Percentiles rank a stretch among this genome's conserved stretches.
These are phyloP conservation scores for Drosophila bocki DNA, from an alignment of 1,140 invertebrate genomes.

Conservation along the genomic window DNA sequence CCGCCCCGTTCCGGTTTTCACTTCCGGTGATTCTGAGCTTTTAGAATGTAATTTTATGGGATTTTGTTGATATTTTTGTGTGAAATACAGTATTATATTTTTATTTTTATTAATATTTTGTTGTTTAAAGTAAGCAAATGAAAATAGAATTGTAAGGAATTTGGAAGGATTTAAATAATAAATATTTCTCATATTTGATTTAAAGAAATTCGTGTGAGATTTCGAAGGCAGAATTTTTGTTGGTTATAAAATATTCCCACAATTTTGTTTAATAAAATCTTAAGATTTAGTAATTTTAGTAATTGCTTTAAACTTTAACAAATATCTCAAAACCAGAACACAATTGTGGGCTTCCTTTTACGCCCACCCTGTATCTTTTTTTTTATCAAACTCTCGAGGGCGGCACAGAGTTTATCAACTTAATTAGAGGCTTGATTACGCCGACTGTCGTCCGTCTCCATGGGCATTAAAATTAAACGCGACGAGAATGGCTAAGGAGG, in stretches of 20 bases:
- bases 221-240: too few relatives aligned
- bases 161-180: not conserved
- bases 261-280: too few relatives aligned
- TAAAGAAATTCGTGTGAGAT: not conserved
- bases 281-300: not conserved
- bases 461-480: constrained; percentile 70
- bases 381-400: constrained; percentile 15
- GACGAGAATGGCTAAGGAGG: constrained; percentile 30
- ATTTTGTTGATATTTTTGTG: not conserved
- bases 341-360: not conserved
- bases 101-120: too few relatives aligned
- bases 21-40: constrained; percentile 1
- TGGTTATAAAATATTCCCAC: not conserved
- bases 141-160: too few relatives aligned
- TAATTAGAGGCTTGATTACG: constrained; percentile 83
- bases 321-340: constrained; percentile 1
- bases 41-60: not conserved
- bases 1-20: constrained; percentile 24
- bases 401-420: constrained; percentile 75
- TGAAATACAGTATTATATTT: not conserved
- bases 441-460: constrained; percentile 57
- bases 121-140: too few relatives aligned
- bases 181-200: not conserved
- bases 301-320: too few relatives aligned
- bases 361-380: too few relatives aligned